These are phyloP conservation scores for Syngnathus scovelli DNA, from an alignment of 2,113 vertebrate species.

Conservation along the genomic window DNA sequence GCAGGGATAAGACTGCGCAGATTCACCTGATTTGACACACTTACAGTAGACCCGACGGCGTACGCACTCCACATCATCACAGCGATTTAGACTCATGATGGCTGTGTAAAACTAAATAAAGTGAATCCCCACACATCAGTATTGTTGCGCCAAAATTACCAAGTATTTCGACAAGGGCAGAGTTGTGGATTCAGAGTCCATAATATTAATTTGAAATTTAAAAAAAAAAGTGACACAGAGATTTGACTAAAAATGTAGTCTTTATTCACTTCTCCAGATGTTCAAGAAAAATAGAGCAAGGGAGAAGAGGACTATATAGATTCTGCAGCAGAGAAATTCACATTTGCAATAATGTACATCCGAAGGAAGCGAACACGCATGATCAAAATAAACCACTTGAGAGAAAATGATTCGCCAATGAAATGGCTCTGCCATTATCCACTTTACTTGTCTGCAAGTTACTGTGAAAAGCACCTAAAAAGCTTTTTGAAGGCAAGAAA, in stretches of 20 bases:
- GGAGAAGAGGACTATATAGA: no score
- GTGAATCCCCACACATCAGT: slow-evolving; percentile 8
- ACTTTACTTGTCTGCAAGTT: not conserved
- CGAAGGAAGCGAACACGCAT: not conserved
- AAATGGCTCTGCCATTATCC: not conserved
- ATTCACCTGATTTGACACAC: slow-evolving; percentile 55
- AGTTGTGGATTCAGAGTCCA: no score
- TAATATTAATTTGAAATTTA: no score
- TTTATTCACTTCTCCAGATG: no score
- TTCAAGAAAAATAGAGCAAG: not conserved
- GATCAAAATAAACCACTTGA: not conserved
- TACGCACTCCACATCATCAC: not conserved
- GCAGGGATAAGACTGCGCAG: slow-evolving; percentile 36
- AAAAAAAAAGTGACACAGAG: not conserved
- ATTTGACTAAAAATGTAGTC: not conserved
- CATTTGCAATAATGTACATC: not conserved
- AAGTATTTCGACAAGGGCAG: no score
- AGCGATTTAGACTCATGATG: slow-evolving; percentile 17
- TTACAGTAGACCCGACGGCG: slow-evolving; percentile 31
- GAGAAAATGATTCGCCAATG: not conserved
- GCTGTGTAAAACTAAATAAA: slow-evolving; percentile 23
- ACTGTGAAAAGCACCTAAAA: not conserved
- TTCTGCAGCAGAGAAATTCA: not conserved
- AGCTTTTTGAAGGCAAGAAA: not conserved
- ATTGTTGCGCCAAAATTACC: no score